Conservation (phyloP, 2,113 vertebrate genomes). For the Etheostoma cragini region DNA sequence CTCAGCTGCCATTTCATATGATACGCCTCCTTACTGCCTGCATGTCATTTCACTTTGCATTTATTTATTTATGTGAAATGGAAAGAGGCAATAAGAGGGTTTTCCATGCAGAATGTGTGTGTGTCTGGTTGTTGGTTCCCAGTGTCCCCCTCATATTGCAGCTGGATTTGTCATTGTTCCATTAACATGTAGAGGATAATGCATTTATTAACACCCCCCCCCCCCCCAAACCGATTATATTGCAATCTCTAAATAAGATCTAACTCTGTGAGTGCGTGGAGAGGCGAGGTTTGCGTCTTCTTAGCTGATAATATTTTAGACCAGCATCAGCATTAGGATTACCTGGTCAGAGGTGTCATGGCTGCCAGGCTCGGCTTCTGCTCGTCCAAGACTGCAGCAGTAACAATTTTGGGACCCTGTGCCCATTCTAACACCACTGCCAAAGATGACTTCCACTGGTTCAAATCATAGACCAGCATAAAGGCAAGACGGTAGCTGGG, state of each 20-base stretch:
- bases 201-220: constrained; percentile 13
- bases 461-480: constrained; percentile 24
- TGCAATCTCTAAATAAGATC: constrained; percentile 4
- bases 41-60: constrained; percentile 65
- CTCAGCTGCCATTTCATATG: constrained; percentile 77
- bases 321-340: not conserved
- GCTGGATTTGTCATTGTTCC: constrained; percentile 9
- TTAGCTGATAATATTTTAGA: constrained; percentile 9
- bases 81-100: constrained; percentile 14
- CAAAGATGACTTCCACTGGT: constrained; percentile 21
- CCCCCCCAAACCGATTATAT: constrained; percentile 15
- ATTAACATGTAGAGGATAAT: constrained; percentile 17
- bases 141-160: not conserved
- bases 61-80: constrained; percentile 54
- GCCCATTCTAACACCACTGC: not conserved
- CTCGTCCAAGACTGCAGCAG: not conserved
- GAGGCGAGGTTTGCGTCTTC: not conserved
- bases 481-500: not conserved
- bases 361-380: constrained; percentile 22
- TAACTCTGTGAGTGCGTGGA: not conserved
- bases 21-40: constrained; percentile 61
- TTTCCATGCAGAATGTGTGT: not conserved
- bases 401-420: not conserved
- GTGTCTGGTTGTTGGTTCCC: constrained; percentile 3
- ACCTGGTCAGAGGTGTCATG: constrained; percentile 46